Evolutionary conservation across 2,888 invertebrate species (phyloP), one percentile per base, ranked within the genome.

Genomic region (Rosalia funebris): DNA sequence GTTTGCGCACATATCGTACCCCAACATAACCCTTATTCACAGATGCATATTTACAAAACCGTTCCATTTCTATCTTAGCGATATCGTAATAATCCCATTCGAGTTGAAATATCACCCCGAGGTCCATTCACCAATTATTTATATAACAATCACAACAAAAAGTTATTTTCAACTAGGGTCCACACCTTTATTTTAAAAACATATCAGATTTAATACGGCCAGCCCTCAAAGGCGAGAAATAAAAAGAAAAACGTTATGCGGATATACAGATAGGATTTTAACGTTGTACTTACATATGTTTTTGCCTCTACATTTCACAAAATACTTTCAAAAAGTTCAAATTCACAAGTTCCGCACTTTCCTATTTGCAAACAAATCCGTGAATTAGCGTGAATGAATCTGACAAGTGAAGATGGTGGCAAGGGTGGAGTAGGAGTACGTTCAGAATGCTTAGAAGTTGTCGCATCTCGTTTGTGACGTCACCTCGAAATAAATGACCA

Each of bases 321-420:
- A 56, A 52, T 42, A 50, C 36, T 46, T 25, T 50, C 19, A 10
- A 45, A 39, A 52, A 37, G 19, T 54, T 59, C 14, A 42, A 34
- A 54, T 47, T 42, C 42, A 41, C 47, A 54, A 12, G 14, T 57
- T 53, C 14, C 41, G 15, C 41, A 39, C 39, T 53, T 53, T 14
- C 48, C 45, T 37, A 39, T 52, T 34, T 55, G 19, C 47, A 12
- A 55, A 48, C 48, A 46, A 16, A 45, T 34, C 31, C 41, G 39
- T 53, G 47, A 59, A 55, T 53, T 31, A 54, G 16, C 53, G 25
- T 53, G 46, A 52, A 57, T 25, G 14, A 14, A 55, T 34, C 10
- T 44, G 45, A 37, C 20, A 45, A 7, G 5, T 48, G 11, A 37
- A 37, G 9, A 36, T n/a, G 37, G 37, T 15, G 20, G 32, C 17